These are phyloP conservation scores for Norana najaformis DNA, from an alignment of 2,888 invertebrate genomes.

Conservation along the genomic window DNA sequence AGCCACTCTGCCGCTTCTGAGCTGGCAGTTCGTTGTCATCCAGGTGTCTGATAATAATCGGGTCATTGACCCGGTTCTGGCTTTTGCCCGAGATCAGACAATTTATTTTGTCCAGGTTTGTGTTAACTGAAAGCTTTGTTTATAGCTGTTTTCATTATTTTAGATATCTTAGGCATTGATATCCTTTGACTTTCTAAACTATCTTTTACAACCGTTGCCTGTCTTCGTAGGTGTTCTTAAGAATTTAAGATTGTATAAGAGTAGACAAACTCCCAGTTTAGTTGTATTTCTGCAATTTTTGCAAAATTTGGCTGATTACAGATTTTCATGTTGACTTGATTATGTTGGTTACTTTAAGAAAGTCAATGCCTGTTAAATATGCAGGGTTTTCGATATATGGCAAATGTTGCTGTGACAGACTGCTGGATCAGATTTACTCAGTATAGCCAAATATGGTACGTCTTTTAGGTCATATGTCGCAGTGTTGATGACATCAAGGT, in stretches of 20 bases:
- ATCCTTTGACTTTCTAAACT: background rate
- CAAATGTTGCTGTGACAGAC: background rate
- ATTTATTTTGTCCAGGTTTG: conserved; percentile 81
- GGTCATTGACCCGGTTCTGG: conserved; percentile 80
- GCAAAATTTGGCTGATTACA: background rate
- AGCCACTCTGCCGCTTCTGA: conserved; percentile 82
- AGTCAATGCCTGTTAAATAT: background rate
- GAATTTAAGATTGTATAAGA: background rate
- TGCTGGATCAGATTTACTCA: background rate
- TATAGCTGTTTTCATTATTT: conserved; percentile 4
- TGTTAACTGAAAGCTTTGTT: background rate
- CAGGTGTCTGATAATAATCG: conserved; percentile 67
- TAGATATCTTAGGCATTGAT: background rate
- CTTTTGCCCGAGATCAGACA: conserved; percentile 82
- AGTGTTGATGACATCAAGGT: conserved; percentile 57
- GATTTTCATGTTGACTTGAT: background rate
- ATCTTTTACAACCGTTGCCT: background rate
- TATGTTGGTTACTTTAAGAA: background rate
- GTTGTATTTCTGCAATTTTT: background rate
- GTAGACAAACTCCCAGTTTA: background rate
- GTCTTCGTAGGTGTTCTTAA: background rate
- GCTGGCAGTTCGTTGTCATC: conserved; percentile 88
- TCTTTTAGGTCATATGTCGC: conserved; percentile 54
- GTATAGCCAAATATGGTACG: background rate
- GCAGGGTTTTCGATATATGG: background rate